Base-by-base conservation (phyloP, 2,113 vertebrate species). In the Scalopus aquaticus region DNA sequence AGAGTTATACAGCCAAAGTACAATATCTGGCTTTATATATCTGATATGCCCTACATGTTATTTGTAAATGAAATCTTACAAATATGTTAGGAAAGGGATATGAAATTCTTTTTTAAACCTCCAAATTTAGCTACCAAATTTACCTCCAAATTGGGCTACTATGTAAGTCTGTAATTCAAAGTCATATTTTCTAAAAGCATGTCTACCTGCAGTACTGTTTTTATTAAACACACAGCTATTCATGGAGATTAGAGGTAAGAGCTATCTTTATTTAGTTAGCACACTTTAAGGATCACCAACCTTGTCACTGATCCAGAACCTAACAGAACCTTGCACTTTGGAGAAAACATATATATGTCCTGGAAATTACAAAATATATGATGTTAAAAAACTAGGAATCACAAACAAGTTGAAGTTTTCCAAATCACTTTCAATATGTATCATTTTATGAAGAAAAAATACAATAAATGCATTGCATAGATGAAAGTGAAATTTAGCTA, bases 371-470 rank as follows among this genome's bases (percentile, higher is more conserved):
- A 91, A 94, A 78, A 11, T 84, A 67, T 24, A 87, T 4, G 4
- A 17, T 35, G 30, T 64, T 73, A 62, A 83, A 88, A 28, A 73
- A 85, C 16, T 49, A 39, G 32, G n/a, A 72, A 24, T 84, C 32
- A 93, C 44, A 91, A 73, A 83, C 30, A 89, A 82, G 64, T 7
- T 86, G 20, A 58, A 51, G 5, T 37, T 64, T 95, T 30, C 42
- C 30, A 46, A 13, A 10, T 87, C 51, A 37, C 19, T 91, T 93
- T 91, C 70, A 91, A 64, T 56, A 26, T 51, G 64, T 86, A 65
- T 73, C 22, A 20, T 80, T 83, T 89, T 79, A 80, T 69, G 76
- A 65, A 84, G 62, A 84, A 95, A 72, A 89, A 86, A 93, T 72
- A 44, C 11, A 80, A 81, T 77, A 26, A 64, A 60, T 70, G n/a